Evolutionary conservation across 2,797 vertebrate species (phyloP).

Genomic region (Ataeniobius toweri): DNA sequence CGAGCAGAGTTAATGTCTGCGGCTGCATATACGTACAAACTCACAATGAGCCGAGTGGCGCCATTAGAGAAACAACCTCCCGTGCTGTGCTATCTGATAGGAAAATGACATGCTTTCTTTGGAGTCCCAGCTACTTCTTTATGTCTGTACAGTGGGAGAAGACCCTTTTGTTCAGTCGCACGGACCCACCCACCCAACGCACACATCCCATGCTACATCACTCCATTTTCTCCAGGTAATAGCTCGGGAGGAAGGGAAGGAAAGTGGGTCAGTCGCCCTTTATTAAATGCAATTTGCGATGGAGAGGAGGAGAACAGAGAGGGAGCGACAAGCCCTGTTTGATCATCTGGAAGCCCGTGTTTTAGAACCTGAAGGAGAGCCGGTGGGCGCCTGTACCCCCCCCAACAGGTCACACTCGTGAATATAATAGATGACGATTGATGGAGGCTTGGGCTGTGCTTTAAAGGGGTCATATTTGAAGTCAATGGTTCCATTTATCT

Average conservation of each 20-base stretch:
- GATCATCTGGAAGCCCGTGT: slow-evolving; percentile 67
- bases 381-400: slow-evolving; percentile 57
- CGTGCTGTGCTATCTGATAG: slow-evolving; percentile 40
- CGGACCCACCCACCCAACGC: slow-evolving; percentile 31
- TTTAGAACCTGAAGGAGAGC: slow-evolving; percentile 62
- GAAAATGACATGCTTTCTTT: slow-evolving; percentile 56
- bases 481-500: slow-evolving; percentile 72
- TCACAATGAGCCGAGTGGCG: slow-evolving; percentile 17
- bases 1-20: slow-evolving; percentile 30
- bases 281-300: slow-evolving; percentile 54
- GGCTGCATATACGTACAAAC: slow-evolving; percentile 26
- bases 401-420: slow-evolving; percentile 63
- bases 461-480: slow-evolving; percentile 69
- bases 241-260: slow-evolving; percentile 49
- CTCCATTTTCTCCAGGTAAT: slow-evolving; percentile 71
- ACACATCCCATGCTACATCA: slow-evolving; percentile 28
- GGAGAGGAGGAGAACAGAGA: slow-evolving; percentile 53
- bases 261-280: slow-evolving; percentile 73
- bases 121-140: slow-evolving; percentile 51
- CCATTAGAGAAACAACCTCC: slow-evolving; percentile 48
- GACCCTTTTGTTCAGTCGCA: slow-evolving; percentile 55
- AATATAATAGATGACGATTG: slow-evolving; percentile 72
- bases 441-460: slow-evolving; percentile 51
- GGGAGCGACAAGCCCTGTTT: slow-evolving; percentile 56
- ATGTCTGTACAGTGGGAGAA: slow-evolving; percentile 47